Conservation (phyloP, 2,888 invertebrate species). For the Drosophila fulvimacula region DNA sequence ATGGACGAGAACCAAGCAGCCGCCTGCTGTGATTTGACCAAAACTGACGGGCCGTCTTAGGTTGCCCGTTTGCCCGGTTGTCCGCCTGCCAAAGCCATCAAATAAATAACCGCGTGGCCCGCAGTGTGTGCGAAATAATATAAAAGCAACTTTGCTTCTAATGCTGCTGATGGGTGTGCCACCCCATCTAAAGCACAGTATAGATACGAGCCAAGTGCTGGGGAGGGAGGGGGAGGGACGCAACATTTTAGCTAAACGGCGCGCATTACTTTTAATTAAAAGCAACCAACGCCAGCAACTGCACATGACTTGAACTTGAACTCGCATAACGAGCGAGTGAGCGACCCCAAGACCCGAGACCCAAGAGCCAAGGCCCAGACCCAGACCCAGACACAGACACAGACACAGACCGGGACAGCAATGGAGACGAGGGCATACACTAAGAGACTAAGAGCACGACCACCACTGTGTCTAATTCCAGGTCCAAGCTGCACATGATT, state of each 20-base stretch:
- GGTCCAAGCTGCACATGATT: conserved; percentile 69
- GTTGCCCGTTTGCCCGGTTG: conserved; percentile 41
- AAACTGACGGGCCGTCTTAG: conserved; percentile 61
- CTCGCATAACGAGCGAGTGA: conserved; percentile 50
- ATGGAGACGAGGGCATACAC: neutral
- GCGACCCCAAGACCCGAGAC: conserved; percentile 22
- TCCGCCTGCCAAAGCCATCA: conserved; percentile 69
- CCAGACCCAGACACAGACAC: conserved; percentile 14
- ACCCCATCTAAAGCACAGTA: conserved; percentile 31
- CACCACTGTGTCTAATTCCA: conserved; percentile 64
- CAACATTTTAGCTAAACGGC: conserved; percentile 70
- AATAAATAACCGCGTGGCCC: conserved; percentile 76
- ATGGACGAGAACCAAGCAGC: conserved; percentile 45
- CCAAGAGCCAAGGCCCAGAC: conserved; percentile 5
- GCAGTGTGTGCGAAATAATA: conserved; percentile 62
- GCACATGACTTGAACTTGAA: conserved; percentile 76
- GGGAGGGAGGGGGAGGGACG: conserved; percentile 3
- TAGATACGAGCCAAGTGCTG: conserved; percentile 17
- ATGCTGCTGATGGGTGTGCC: conserved; percentile 66
- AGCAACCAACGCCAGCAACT: conserved; percentile 68
- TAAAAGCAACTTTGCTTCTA: conserved; percentile 61
- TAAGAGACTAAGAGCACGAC: conserved; percentile 38
- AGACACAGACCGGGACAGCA: conserved; percentile 8
- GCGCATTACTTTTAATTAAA: conserved; percentile 79
- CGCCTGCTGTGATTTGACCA: conserved; percentile 77